Base-by-base conservation (phyloP, 2,888 invertebrate genomes). In the Eristalinus sepulchralis region DNA sequence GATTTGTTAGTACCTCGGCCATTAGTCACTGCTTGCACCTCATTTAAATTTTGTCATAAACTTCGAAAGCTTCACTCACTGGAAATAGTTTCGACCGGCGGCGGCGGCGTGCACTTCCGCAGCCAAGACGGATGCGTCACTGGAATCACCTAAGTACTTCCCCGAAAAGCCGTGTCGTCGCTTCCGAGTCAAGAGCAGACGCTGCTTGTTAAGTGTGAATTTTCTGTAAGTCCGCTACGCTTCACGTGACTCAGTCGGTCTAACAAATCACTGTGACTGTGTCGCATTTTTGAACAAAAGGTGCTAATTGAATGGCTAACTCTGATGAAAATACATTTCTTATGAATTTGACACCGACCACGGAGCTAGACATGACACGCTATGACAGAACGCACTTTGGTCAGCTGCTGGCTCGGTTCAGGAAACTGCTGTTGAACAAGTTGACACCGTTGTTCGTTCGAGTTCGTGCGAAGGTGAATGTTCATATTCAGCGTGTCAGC, bases 251-350 rank as follows among this genome's bases (percentile, higher is more conserved):
- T 63, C 62, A 63, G 8, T n/a, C 13, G 33, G 22, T 24, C 10
- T 24, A 57, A 57, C 11, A 4, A 57, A 20, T 57, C 22, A 57
- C 10, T 3, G 11, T 13, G 62, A 5, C n/a, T 62, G 31, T 20
- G 8, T 10, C 34, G 17, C 5, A 20, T 24, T 11, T 11, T 34
- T 20, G 0, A 33, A 17, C 20, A 34, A 17, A 20, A 33, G 62
- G 34, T 17, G 62, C 31, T 63, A 63, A 63, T 63, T 63, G 20
- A 17, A 31, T 34, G 31, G 34, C 13, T 60, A 60, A 60, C 60
- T 27, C 13, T 31, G 31, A n/a, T 47, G 47, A 17, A 47, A 47
- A 47, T 17, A 17, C 47, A 17, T 47, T 47, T 47, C 47, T 17
- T 47, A 47, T 47, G 47, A 47, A 47, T 47, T 47, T n/a, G 17